Conservation (phyloP, 2,888 invertebrate species). For the Vandiemenella viatica region DNA sequence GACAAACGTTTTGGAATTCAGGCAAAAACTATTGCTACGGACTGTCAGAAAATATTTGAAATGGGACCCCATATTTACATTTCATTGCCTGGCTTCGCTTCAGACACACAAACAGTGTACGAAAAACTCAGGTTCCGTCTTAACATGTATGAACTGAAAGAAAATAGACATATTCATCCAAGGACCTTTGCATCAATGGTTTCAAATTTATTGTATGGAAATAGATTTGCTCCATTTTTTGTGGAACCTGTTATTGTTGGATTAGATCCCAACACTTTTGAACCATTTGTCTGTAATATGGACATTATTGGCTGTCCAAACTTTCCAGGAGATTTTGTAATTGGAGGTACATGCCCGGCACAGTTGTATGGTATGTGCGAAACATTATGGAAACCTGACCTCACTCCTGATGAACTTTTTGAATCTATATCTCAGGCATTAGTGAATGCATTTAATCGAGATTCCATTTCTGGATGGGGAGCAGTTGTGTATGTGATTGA, state of each 20-base stretch:
- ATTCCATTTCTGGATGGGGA: constrained; percentile 97
- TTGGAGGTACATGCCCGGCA: constrained; percentile 84
- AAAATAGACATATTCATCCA: constrained; percentile 81
- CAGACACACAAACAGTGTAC: constrained; percentile 88
- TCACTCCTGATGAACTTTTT: constrained; percentile 83
- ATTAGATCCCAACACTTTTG: constrained; percentile 63
- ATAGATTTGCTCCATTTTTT: constrained; percentile 91
- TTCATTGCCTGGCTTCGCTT: constrained; percentile 89
- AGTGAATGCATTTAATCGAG: constrained; percentile 90
- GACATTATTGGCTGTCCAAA: constrained; percentile 89
- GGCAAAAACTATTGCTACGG: constrained; percentile 77
- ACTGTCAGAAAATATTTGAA: constrained; percentile 85
- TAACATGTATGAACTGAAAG: constrained; percentile 89
- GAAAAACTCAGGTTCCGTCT: constrained; percentile 79
- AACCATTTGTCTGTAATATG: constrained; percentile 87
- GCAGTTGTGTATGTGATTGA: constrained; percentile 90
- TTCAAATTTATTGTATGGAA: constrained; percentile 89
- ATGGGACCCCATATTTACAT: constrained; percentile 81
- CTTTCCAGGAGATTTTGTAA: constrained; percentile 88
- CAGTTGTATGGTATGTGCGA: constrained; percentile 94
- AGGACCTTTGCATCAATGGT: constrained; percentile 84
- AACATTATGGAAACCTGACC: constrained; percentile 80
- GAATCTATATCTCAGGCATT: constrained; percentile 92
- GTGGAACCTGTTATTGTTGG: constrained; percentile 93
- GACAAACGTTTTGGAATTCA: constrained; percentile 91